Base-by-base conservation (phyloP, 2,888 invertebrate genomes). In the Tetragnatha montana region DNA sequence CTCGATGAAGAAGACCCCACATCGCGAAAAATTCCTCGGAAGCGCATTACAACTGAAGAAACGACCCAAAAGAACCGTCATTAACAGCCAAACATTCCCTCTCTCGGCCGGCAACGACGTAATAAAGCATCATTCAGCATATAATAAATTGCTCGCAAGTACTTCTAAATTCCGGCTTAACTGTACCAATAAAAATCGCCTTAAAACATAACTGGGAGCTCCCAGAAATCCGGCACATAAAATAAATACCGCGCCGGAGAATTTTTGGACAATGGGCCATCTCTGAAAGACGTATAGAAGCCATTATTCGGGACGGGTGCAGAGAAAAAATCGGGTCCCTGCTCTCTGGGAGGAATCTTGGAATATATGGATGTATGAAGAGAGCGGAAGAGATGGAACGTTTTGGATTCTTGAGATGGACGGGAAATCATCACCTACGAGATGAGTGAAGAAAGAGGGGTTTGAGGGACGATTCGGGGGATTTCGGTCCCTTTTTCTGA, bases 351-450 rank as follows among this genome's bases (percentile, higher is more conserved):
- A 86, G 86, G 79, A 73, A 73, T 78, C 85, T 85, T 85, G 73
- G 79, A 85, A 85, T 85, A 85, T 85, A 85, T 85, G 76, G 85
- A 79, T 71, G 86, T 71, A 78, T 60, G 78, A 86, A 69, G 79
- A 79, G 73, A 79, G 60, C 51, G 79, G 85, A 73, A 73, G 35
- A 85, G 73, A 73, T 60, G 22, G 85, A 73, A 22, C n/a, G 73
- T 60, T 73, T 60, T 17, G 69, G 35, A 12, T 70, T 35, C 70
- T 47, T 19, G 22, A 47, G 60, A 60, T 22, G 69, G 86, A 86
- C 71, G 79, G 86, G 69, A 86, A 80, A 86, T 86, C 86, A 86
- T 86, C 86, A 86, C 86, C 86, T 85, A n/a, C 60, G 35, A 73
- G 85, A 71, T 85, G 85, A 71, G 70, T 70, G 84, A 14, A 17